phyloP scores from a whole-genome alignment of 2,113 vertebrate genomes.

The Solenodon paradoxus region DNA sequence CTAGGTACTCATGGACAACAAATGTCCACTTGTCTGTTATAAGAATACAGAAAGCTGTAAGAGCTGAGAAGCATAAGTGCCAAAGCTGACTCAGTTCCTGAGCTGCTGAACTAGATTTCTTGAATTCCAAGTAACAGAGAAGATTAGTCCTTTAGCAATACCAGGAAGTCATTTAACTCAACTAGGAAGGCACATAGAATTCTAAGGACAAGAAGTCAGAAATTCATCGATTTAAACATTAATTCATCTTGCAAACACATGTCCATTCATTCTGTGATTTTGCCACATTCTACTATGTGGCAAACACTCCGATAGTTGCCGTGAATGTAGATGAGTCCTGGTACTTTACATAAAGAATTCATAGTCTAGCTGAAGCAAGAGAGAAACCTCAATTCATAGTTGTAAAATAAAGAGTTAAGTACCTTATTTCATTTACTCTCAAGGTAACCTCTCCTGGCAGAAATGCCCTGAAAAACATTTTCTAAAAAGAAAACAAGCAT shows the following conservation, averaged over 20 bases:
- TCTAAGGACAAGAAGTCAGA: neutral
- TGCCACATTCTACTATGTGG: neutral
- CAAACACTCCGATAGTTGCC: neutral
- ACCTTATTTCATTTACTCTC: neutral
- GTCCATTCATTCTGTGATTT: neutral
- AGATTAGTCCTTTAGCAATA: neutral
- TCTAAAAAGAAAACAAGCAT: neutral
- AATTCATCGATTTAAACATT: neutral
- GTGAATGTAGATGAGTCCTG: neutral
- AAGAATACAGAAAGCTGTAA: neutral
- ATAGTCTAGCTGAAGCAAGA: neutral
- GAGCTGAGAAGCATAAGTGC: neutral
- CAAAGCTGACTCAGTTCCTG: neutral
- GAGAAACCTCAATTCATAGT: neutral
- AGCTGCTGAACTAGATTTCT: neutral
- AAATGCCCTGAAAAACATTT: slow-evolving; percentile 4
- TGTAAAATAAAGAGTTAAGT: neutral
- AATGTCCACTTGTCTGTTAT: neutral
- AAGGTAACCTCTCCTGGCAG: neutral
- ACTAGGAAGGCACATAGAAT: neutral
- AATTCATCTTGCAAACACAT: neutral
- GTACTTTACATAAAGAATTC: neutral
- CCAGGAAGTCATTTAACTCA: neutral
- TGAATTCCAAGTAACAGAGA: neutral
- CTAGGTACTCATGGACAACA: neutral